Evolutionary conservation across 2,113 vertebrate species (phyloP).

Genomic region (Ceyx melanurus): DNA sequence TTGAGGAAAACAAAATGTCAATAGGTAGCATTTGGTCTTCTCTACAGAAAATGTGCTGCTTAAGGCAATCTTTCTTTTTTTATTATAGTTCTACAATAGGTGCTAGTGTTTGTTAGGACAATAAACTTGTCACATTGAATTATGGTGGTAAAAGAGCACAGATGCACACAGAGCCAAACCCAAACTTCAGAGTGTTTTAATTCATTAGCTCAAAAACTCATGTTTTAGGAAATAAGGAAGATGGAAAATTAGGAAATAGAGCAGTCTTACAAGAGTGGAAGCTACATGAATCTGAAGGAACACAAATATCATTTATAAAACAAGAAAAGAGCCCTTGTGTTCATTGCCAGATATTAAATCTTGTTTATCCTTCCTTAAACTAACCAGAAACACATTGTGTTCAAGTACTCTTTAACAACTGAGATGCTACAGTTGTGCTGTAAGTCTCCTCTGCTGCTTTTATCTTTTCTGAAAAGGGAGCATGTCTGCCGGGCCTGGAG

Average conservation of each 20-base stretch:
- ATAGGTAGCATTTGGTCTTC: background rate
- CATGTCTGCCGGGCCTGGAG: background rate
- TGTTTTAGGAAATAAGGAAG: constrained; percentile 76
- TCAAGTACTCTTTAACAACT: constrained; percentile 61
- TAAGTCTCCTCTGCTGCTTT: constrained; percentile 32
- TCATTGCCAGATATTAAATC: constrained; percentile 77
- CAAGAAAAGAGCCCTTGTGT: background rate
- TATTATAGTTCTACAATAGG: constrained; percentile 70
- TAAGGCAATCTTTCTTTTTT: constrained; percentile 51
- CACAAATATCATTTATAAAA: constrained; percentile 62
- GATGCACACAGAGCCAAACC: constrained; percentile 70
- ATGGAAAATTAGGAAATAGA: constrained; percentile 73
- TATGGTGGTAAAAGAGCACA: constrained; percentile 72
- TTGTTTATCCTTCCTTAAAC: constrained; percentile 79
- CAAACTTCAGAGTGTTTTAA: constrained; percentile 74
- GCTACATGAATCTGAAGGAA: constrained; percentile 66
- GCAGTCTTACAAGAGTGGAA: constrained; percentile 66
- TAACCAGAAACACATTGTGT: constrained; percentile 79
- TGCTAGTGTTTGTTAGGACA: constrained; percentile 76
- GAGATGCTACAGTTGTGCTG: constrained; percentile 41
- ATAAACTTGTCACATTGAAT: constrained; percentile 79
- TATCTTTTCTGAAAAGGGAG: constrained; percentile 18
- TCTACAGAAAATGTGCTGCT: constrained; percentile 14
- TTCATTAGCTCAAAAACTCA: constrained; percentile 74
- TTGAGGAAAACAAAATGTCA: background rate